Conservation (phyloP, 2,113 vertebrate genomes). For the Pelmatolapia mariae region DNA sequence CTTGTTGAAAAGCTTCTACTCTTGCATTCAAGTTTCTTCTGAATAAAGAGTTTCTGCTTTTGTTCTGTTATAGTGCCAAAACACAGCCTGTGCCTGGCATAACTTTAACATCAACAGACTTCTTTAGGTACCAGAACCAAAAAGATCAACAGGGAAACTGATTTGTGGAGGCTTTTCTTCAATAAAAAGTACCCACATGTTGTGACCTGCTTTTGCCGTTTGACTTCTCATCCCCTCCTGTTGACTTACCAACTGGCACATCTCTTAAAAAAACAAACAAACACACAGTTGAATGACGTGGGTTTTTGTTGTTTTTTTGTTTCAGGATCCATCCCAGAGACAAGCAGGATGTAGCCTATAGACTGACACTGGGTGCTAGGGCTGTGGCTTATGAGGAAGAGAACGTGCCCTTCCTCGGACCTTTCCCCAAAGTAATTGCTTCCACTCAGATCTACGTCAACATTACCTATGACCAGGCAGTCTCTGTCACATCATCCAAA, state of each 20-base stretch:
- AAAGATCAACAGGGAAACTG: neutral
- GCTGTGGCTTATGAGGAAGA: conserved; percentile 81
- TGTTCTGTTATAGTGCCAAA: neutral
- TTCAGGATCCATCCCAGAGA: conserved; percentile 84
- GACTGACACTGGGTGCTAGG: conserved; percentile 81
- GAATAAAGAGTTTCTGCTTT: neutral
- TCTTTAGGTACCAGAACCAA: neutral
- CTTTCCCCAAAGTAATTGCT: conserved; percentile 64
- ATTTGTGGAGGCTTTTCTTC: neutral
- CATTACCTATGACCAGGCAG: conserved; percentile 72
- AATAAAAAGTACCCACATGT: neutral
- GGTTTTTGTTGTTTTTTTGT: neutral
- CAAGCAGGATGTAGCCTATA: conserved; percentile 80
- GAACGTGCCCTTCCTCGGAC: conserved; percentile 76
- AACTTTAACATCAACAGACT: neutral
- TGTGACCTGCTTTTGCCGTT: neutral
- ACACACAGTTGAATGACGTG: neutral
- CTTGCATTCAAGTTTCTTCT: neutral
- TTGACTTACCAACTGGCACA: neutral
- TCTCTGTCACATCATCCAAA: conserved; percentile 45
- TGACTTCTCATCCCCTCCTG: neutral
- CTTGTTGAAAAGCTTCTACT: neutral
- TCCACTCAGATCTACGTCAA: conserved; percentile 41
- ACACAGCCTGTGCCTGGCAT: neutral
- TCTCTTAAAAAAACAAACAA: neutral